These are phyloP conservation scores for Trypoxylon attenuatum DNA, from an alignment of 2,888 invertebrate genomes.

Conservation along the genomic window DNA sequence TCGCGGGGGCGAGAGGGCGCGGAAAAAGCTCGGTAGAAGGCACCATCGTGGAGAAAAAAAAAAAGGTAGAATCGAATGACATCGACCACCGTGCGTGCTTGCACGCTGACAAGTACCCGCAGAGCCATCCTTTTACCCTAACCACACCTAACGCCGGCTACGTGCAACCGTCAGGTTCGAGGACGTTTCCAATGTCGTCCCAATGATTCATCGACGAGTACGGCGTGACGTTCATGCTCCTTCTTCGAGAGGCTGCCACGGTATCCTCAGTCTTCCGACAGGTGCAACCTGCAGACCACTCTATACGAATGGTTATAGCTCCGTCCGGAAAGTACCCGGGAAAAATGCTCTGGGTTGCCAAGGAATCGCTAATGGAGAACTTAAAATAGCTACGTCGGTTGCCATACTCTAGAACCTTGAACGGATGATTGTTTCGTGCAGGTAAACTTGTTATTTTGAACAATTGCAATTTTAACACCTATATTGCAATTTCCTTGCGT, in stretches of 20 bases:
- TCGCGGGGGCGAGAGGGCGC: slow-evolving; percentile 21
- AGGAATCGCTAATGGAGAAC: not conserved
- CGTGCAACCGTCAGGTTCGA: slow-evolving; percentile 18
- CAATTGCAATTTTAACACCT: not conserved
- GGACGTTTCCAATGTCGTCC: slow-evolving; percentile 26
- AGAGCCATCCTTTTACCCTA: slow-evolving; percentile 30
- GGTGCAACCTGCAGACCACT: not conserved
- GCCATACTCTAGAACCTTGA: too few species aligned
- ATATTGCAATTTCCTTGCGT: too few species aligned
- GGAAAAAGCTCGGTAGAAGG: slow-evolving; percentile 1
- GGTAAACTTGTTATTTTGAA: not conserved
- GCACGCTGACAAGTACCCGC: slow-evolving; percentile 27
- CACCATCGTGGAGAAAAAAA: slow-evolving; percentile 4
- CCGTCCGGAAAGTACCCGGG: not conserved
- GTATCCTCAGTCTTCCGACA: not conserved
- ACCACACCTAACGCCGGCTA: slow-evolving; percentile 39
- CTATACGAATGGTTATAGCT: not conserved
- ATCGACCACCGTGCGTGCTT: slow-evolving; percentile 41
- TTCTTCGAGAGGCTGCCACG: not conserved
- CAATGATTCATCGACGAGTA: slow-evolving; percentile 36
- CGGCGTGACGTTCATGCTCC: slow-evolving; percentile 5
- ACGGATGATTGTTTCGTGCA: too few species aligned
- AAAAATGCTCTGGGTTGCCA: not conserved
- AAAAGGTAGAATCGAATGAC: slow-evolving; percentile 31
- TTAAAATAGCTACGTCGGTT: not conserved